Evolutionary conservation across 2,113 vertebrate species (phyloP).

Genomic region (Columbina picui): DNA sequence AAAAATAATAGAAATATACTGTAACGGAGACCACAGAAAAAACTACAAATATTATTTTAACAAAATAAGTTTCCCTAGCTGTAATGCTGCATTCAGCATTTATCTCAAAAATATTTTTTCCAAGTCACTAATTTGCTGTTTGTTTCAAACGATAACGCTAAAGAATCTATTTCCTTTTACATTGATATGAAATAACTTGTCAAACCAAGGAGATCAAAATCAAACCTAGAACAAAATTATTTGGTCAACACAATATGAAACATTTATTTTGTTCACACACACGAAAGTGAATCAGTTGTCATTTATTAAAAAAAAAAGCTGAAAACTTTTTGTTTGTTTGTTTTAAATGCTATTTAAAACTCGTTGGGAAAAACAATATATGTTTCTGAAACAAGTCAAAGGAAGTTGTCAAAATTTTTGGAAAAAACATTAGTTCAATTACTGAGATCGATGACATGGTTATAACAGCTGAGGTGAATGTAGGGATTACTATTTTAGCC

Average conservation of each 20-base stretch:
- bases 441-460: neutral
- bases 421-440: neutral
- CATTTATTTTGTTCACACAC: neutral
- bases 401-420: neutral
- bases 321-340: fast-evolving
- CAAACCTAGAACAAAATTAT: neutral
- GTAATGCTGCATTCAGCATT: neutral
- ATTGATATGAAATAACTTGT: neutral
- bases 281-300: neutral
- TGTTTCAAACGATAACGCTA: fast-evolving
- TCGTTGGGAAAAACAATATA: neutral
- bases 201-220: neutral
- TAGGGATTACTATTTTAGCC: neutral
- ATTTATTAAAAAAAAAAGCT: neutral
- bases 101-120: neutral
- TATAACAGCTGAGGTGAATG: neutral
- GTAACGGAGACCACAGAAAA: neutral
- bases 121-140: neutral
- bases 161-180: neutral
- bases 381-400: neutral
- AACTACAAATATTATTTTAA: neutral
- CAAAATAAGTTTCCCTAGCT: neutral
- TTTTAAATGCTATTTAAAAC: neutral
- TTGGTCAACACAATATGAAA: neutral
- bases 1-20: fast-evolving